phyloP scores from a whole-genome alignment of 2,888 invertebrate genomes.

The Macrophya annulata region DNA sequence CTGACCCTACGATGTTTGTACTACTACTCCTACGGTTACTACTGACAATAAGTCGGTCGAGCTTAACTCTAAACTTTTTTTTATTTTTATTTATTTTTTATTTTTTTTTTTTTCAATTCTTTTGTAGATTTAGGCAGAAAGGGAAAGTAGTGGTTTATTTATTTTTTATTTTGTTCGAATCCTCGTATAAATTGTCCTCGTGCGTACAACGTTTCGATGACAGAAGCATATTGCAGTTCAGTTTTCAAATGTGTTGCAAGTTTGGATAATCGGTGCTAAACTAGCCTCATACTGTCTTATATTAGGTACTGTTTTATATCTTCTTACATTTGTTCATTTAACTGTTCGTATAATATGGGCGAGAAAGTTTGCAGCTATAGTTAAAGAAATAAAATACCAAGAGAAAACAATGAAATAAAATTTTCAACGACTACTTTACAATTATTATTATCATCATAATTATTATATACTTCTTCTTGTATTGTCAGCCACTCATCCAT shows the following conservation, averaged over 20 bases:
- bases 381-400: background rate
- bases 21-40: background rate
- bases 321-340: background rate
- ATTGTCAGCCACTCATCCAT: background rate
- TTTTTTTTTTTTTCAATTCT: background rate
- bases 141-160: too few species aligned
- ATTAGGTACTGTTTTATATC: background rate
- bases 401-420: background rate
- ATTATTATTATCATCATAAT: background rate
- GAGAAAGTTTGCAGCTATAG: background rate
- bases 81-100: background rate
- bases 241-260: background rate
- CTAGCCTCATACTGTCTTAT: background rate
- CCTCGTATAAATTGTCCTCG: too few species aligned
- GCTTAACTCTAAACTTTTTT: background rate
- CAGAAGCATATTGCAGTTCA: too few species aligned
- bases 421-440: background rate
- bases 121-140: background rate
- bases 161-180: too few species aligned
- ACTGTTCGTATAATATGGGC: background rate
- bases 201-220: too few species aligned
- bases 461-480: background rate
- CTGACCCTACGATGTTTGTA: conserved; percentile 9
- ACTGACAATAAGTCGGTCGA: background rate
- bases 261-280: background rate